Base-by-base conservation (phyloP, 2,113 vertebrate genomes). In the Passer domesticus region DNA sequence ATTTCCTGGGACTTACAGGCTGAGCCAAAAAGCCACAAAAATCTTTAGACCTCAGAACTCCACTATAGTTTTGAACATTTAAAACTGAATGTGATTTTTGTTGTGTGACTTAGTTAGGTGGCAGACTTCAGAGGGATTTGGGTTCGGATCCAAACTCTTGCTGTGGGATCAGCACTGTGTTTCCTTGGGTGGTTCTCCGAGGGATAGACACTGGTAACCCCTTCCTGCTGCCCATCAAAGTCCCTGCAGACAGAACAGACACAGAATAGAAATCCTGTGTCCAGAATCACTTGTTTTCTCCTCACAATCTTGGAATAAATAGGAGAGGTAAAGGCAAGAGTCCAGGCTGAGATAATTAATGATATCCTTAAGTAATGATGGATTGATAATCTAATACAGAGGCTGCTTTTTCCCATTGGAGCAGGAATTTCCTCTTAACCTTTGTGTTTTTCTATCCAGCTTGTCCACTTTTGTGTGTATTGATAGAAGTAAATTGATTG, bases 101-200 rank as follows among this genome's bases (percentile, higher is more conserved):
- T 81, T 39, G 27, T 47, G 24, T 66, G 62, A 11, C 49, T 72
- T 49, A 46, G 15, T 44, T 37, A 47, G 43, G 64, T 52, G 31
- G 2, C 6, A 3, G 39, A 13, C 5, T 81, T 67, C 24, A 64
- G 49, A 62, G 83, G 22, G 25, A 27, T 24, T 43, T 74, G 33
- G 30, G 8, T n/a, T 25, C 3, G 5, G 23, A 33, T 75, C 47
- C 41, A 18, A 30, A 24, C 37, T 67, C 23, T 30, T 27, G 35
- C 59, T 81, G 52, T 70, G 68, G 39, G 67, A 56, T 75, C 43
- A 20, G 49, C 39, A 4, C 28, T 75, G 46, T 37, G n/a, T 66
- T 80, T 74, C 43, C 30, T 8, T 13, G 17, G 49, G 18, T 10
- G 52, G 6, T 58, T 58, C 62, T 69, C 41, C 0, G 0, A 55